Percentiles rank a stretch among this genome's conserved stretches.
Evolutionary conservation across 1,140 invertebrate species (phyloP).

Genomic region (Drosophila navojoa): DNA sequence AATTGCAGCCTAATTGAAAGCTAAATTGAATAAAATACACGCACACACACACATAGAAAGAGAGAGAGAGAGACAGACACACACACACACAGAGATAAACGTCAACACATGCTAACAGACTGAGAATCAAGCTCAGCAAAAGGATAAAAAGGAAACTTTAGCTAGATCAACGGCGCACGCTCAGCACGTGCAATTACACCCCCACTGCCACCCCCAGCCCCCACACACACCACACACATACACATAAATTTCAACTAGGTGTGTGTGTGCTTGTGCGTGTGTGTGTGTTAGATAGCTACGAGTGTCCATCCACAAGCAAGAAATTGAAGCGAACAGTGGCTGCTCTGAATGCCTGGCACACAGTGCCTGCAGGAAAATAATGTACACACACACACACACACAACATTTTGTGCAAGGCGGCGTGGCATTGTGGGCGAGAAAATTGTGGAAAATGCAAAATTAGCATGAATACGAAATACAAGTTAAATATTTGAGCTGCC

Average conservation of each 20-base stretch:
- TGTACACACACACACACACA: conserved; percentile 13
- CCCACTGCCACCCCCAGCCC: conserved; percentile 14
- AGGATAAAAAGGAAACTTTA: conserved; percentile 65
- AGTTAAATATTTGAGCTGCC: conserved; percentile 80
- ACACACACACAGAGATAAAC: conserved; percentile 22
- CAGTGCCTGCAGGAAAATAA: conserved; percentile 44
- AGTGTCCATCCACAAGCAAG: conserved; percentile 41
- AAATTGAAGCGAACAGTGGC: conserved; percentile 33
- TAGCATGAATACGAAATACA: conserved; percentile 82
- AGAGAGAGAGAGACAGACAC: conserved; percentile 20
- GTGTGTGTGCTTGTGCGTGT: conserved; percentile 27
- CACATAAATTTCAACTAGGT: conserved; percentile 33
- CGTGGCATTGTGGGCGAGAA: conserved; percentile 46
- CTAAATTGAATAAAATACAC: conserved; percentile 77
- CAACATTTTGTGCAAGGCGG: conserved; percentile 29
- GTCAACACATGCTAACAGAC: conserved; percentile 72
- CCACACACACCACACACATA: conserved; percentile 8
- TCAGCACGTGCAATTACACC: conserved; percentile 74
- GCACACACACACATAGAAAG: conserved; percentile 39
- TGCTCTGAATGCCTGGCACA: conserved; percentile 21
- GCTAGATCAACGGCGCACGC: conserved; percentile 70
- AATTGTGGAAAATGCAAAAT: conserved; percentile 82
- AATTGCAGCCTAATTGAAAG: conserved; percentile 82
- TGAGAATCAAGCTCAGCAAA: conserved; percentile 31
- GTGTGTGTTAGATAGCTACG: conserved; percentile 43